Conservation (phyloP, 1,140 invertebrate species). For the Drosophila ambigua region DNA sequence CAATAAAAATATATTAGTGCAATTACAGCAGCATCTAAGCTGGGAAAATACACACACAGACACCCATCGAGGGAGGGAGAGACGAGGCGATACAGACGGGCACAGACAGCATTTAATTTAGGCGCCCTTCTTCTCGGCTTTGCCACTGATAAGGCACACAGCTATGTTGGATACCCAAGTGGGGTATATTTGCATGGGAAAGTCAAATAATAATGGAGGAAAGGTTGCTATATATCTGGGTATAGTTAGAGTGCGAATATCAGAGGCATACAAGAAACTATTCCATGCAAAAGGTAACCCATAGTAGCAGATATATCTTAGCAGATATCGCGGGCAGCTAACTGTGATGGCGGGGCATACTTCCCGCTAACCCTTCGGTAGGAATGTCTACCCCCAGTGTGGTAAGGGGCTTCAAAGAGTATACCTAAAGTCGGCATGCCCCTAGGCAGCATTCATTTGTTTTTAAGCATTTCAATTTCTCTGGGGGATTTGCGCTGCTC, state of each 20-base stretch:
- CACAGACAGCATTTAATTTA: slow-evolving; percentile 65
- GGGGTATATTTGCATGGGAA: slow-evolving; percentile 2
- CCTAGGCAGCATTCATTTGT: slow-evolving; percentile 58
- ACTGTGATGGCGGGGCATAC: too few species aligned
- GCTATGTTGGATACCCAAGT: background rate
- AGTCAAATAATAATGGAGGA: too few species aligned
- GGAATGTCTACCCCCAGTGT: too few species aligned
- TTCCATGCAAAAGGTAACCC: too few species aligned
- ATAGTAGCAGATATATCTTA: too few species aligned
- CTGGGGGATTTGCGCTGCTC: slow-evolving; percentile 51
- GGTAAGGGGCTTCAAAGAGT: slow-evolving; percentile 1
- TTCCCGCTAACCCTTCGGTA: too few species aligned
- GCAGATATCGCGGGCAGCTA: too few species aligned
- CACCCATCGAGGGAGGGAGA: background rate
- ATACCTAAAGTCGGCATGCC: background rate
- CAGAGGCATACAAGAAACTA: too few species aligned
- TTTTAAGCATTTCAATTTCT: slow-evolving; percentile 78
- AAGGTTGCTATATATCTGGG: too few species aligned
- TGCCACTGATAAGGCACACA: slow-evolving; percentile 24
- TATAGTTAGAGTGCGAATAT: too few species aligned
- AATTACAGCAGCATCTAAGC: slow-evolving; percentile 73
- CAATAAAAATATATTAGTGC: slow-evolving; percentile 83
- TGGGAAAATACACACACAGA: slow-evolving; percentile 10
- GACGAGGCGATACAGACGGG: background rate
- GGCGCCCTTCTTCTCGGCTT: slow-evolving; percentile 41